Evolutionary conservation across 2,113 vertebrate species (phyloP).

Genomic region (Tiliqua scincoides): DNA sequence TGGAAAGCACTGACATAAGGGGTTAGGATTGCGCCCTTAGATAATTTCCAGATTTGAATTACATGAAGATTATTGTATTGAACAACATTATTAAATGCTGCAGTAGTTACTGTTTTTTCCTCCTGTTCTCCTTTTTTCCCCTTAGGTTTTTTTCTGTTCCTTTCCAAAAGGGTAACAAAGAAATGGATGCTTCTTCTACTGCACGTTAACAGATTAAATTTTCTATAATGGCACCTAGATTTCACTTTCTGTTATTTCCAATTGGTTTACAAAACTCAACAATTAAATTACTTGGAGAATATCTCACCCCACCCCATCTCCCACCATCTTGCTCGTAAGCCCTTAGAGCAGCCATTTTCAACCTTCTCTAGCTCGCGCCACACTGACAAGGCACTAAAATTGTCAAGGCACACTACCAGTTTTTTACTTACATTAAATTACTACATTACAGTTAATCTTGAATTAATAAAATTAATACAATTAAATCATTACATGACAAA

Average conservation of each 20-base stretch:
- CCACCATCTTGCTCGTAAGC: slow-evolving; percentile 31
- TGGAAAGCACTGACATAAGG: too few species aligned
- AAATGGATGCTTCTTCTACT: slow-evolving; percentile 34
- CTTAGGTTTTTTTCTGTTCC: neutral
- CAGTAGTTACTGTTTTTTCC: too few species aligned
- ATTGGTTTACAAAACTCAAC: slow-evolving; percentile 66
- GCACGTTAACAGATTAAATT: slow-evolving; percentile 45
- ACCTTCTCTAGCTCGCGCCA: too few species aligned
- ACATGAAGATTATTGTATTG: neutral
- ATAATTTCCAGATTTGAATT: neutral
- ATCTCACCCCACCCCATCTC: slow-evolving; percentile 14
- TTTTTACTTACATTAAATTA: too few species aligned
- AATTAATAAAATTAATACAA: too few species aligned
- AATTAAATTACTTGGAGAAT: slow-evolving; percentile 54
- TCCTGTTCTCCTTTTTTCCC: slow-evolving; percentile 25
- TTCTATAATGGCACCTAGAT: slow-evolving; percentile 45
- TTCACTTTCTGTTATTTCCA: slow-evolving; percentile 46
- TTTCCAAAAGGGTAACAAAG: slow-evolving; percentile 53
- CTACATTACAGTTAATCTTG: too few species aligned
- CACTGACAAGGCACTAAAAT: too few species aligned
- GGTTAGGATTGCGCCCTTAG: too few species aligned
- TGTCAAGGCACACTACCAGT: too few species aligned
- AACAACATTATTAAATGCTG: neutral
- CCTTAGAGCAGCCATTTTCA: too few species aligned
- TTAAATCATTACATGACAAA: too few species aligned